phyloP scores from a whole-genome alignment of 2,797 vertebrate genomes.

The Acanthiza pusilla region DNA sequence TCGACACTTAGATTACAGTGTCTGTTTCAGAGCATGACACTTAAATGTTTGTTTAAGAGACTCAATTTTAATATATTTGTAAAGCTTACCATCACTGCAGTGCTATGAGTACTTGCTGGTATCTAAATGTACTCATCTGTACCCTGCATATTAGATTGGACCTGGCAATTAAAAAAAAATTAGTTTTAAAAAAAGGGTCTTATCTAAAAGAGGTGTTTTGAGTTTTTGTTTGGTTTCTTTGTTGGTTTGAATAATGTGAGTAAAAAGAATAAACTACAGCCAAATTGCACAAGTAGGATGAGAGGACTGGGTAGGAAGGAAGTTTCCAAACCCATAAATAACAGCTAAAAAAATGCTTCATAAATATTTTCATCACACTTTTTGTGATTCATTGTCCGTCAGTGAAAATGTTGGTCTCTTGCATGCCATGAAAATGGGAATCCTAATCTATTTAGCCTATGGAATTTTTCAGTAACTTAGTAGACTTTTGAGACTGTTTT shows the following conservation, averaged over 20 bases:
- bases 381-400: neutral
- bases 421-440: neutral
- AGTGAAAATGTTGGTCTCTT: neutral
- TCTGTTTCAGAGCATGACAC: neutral
- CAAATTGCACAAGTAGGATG: neutral
- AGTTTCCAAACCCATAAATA: neutral
- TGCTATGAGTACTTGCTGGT: neutral
- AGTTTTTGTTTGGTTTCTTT: neutral
- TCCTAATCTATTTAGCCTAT: neutral
- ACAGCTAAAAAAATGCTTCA: neutral
- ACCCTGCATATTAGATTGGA: neutral
- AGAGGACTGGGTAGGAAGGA: neutral
- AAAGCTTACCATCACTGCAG: neutral
- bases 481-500: neutral
- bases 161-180: rapidly evolving
- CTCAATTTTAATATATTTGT: neutral
- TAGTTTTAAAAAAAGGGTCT: neutral
- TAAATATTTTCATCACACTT: neutral
- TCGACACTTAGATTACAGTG: neutral
- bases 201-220: neutral
- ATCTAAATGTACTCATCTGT: neutral
- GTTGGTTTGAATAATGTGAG: neutral
- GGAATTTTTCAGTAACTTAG: neutral
- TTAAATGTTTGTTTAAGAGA: neutral
- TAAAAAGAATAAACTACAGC: neutral